Evolutionary conservation across 2,797 vertebrate genomes (phyloP).

Genomic region (Chanos chanos): DNA sequence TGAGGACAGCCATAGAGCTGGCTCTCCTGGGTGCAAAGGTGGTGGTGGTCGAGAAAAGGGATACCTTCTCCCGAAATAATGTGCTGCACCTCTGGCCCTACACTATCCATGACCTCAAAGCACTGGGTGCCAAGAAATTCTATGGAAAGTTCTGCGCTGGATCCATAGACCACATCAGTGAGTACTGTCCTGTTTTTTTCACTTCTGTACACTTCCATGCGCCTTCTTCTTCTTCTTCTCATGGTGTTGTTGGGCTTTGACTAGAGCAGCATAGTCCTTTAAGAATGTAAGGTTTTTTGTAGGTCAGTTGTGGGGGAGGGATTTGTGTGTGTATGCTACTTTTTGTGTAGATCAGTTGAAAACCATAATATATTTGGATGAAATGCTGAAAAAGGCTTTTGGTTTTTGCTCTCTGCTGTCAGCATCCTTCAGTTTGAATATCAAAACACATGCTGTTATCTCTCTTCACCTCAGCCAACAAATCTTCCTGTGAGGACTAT

Average conservation of each 20-base stretch:
- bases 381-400: neutral
- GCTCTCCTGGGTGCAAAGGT: constrained; percentile 93
- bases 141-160: constrained; percentile 97
- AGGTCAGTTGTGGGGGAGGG: too few relatives aligned
- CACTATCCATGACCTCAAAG: constrained; percentile 92
- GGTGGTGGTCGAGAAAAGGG: constrained; percentile 91
- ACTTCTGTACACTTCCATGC: too few relatives aligned
- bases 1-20: constrained; percentile 91
- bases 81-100: constrained; percentile 98
- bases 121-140: constrained; percentile 96
- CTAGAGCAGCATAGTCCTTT: too few relatives aligned
- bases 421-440: neutral
- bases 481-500: neutral
- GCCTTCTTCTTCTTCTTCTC: too few relatives aligned
- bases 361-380: too few relatives aligned
- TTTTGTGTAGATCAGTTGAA: neutral
- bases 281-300: too few relatives aligned
- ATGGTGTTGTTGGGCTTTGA: too few relatives aligned
- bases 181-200: too few relatives aligned
- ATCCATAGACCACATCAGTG: constrained; percentile 97
- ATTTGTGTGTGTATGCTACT: neutral
- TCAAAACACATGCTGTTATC: neutral
- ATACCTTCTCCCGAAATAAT: constrained; percentile 95
- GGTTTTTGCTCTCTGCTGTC: neutral
- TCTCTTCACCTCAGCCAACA: constrained; percentile 1